Base-by-base conservation (phyloP, 1,140 invertebrate genomes). In the Pinna nobilis region DNA sequence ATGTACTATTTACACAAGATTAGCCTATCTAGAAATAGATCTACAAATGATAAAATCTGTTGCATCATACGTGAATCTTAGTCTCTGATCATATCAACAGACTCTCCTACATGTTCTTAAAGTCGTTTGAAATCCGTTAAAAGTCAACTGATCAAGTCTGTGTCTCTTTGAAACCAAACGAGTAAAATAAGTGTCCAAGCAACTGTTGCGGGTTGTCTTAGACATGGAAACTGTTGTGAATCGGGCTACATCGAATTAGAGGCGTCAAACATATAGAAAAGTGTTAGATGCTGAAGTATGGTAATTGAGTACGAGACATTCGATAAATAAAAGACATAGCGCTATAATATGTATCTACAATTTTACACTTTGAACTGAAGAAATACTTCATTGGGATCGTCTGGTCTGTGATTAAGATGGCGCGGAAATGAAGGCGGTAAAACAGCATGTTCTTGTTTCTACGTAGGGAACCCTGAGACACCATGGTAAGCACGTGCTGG, bases 331-430 rank as follows among this genome's bases (percentile, higher is more conserved):
- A 33, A 59, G 33, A 59, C 55, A 59, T 37, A 35, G 33, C 30
- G 37, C 30, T 33, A 35, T 35, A 59, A 59, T 59, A 59, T 33
- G 37, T 59, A 59, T 33, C 55, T 35, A 59, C 33, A 59, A 59
- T n/a, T 59, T 35, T 59, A 35, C 30, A 59, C 55, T 59, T 59
- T 59, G 55, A 59, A 59, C 55, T 59, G 55, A n/a, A 59, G 55
- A 59, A 59, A 59, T n/a, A n/a, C n/a, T n/a, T n/a, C n/a, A n/a
- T n/a, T n/a, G n/a, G 55, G 55, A 35, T 59, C 37, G 55, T 59
- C 55, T 59, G 18, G 28, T 18, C 55, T n/a, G 28, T 59, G 55
- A 59, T 59, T 59, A 59, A n/a, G 20, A 59, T 59, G 30, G 55
- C 33, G 37, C 55, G 32, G 32, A 33, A 59, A 25, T 35, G 55